Base-by-base conservation (phyloP, 2,113 vertebrate genomes). In the Chascanopsetta lugubris region DNA sequence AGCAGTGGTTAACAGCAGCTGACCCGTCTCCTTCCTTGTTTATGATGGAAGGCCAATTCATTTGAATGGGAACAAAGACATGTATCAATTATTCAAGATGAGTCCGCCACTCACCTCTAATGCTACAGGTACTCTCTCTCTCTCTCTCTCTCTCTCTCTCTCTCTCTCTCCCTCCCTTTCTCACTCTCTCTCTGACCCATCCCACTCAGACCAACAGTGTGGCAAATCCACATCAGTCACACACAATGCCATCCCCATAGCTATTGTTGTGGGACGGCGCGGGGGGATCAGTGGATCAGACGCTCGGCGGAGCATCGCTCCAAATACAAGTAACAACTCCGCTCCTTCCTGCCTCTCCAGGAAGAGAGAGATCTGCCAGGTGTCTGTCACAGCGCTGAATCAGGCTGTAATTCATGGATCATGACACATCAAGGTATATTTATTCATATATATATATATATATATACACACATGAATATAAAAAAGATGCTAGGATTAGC, bases 151-250 rank as follows among this genome's bases (percentile, higher is more conserved):
- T 43, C 13, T 27, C 12, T 10, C 50, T 48, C n/a, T 64, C n/a
- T 13, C 36, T 20, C 43, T 17, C 60, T 53, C 20, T 29, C 10
- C 18, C n/a, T 11, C 10, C 8, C 30, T 27, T 8, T 18, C 56
- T 8, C 48, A 18, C 54, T 7, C 20, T 17, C 56, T 6, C 50
- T 1, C 64, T 40, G 43, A 66, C 62, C 21, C 55, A 50, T n/a
- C 30, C 36, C 40, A 22, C 67, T 43, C 59, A 84, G 69, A 83
- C 57, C 62, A n/a, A 72, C 66, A 73, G 78, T 89, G 91, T 89
- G 88, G 87, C 89, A 83, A 90, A 92, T 91, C 65, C 85, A 85
- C 81, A 92, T 91, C 89, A 79, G 91, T 92, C 90, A 90, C 90
- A 91, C 90, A 90, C 88, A 89, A 91, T 89, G 83, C 78, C 75